Evolutionary conservation across 35 echinoderm and acorn worm species (phyloP).

Genomic region (Lytechinus pictus): DNA sequence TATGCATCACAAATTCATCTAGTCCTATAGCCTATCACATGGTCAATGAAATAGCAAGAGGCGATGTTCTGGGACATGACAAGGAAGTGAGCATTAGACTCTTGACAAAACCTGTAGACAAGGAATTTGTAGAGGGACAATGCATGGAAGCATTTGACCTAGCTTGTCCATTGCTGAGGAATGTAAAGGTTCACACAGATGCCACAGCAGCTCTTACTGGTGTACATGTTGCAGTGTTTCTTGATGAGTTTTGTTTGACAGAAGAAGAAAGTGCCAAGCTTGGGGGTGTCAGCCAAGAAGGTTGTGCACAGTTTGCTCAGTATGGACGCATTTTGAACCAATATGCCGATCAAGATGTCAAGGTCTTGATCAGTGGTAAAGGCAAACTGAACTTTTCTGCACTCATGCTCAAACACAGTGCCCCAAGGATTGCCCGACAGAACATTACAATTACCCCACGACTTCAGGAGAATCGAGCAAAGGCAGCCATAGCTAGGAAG

Average conservation of each 20-base stretch:
- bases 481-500: conserved; percentile 82
- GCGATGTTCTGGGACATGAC: conserved; percentile 77
- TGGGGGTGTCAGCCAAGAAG: conserved; percentile 74
- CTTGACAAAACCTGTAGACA: conserved; percentile 61
- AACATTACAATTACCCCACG: conserved; percentile 80
- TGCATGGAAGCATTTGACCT: conserved; percentile 86
- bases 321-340: conserved; percentile 80
- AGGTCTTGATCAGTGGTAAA: conserved; percentile 78
- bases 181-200: conserved; percentile 70
- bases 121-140: conserved; percentile 59
- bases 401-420: conserved; percentile 75
- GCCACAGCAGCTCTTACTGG: conserved; percentile 69
- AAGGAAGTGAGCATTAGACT: conserved; percentile 78
- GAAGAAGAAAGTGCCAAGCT: conserved; percentile 63
- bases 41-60: conserved; percentile 80
- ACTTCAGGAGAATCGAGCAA: conserved; percentile 88
- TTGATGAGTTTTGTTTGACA: conserved; percentile 76
- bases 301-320: conserved; percentile 64
- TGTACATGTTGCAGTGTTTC: conserved; percentile 75
- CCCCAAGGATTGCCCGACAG: conserved; percentile 71
- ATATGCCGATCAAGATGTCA: conserved; percentile 71
- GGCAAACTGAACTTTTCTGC: conserved; percentile 89
- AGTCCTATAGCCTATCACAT: conserved; percentile 81
- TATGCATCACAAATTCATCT: conserved; percentile 93
- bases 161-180: conserved; percentile 79